phyloP scores from a whole-genome alignment of 2,113 vertebrate genomes.

The chimpanzee (Pan troglodytes) region NHGRI_mPanTro3-v2.1_pri NC_072402.2:131224001-131224500 shows the following conservation, averaged over 20 bases:
- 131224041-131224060: background rate
- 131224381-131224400: background rate
- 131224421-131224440: background rate
- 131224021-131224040: background rate
- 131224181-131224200: background rate
- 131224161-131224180: background rate
- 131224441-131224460: background rate
- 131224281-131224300: background rate
- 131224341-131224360: background rate
- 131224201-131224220: fast-evolving
- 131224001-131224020: background rate
- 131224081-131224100: background rate
- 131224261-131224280: too few relatives aligned
- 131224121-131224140: slow-evolving; percentile 28
- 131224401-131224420: background rate
- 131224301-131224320: background rate
- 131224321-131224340: background rate
- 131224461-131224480: too few relatives aligned
- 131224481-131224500: background rate
- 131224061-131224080: background rate
- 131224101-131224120: background rate
- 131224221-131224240: background rate
- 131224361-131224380: background rate
- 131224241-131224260: background rate
- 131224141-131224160: background rate